A percentile compares a stretch with the other conserved stretches of the same genome.
Evolutionary conservation across 1,140 invertebrate species (phyloP).

Genomic region (Pseudachorutes palmiensis): DNA sequence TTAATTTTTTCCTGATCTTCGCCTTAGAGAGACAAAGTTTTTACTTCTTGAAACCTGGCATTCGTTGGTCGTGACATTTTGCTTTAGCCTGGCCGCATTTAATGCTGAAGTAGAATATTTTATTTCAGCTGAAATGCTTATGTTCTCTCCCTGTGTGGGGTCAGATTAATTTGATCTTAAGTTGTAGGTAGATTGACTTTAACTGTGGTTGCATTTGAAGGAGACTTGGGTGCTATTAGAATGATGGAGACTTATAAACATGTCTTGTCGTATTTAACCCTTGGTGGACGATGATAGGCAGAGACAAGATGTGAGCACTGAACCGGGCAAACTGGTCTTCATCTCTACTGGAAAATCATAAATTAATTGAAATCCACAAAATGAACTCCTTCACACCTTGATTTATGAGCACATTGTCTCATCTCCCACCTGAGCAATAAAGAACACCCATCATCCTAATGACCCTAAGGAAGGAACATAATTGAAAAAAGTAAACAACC

Average conservation of each 20-base stretch:
- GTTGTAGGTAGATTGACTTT: too few species aligned
- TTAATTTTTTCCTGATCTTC: too few species aligned
- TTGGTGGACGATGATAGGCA: neutral
- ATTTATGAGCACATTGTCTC: conserved; percentile 12
- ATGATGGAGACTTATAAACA: neutral
- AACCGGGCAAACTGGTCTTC: neutral
- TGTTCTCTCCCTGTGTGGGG: neutral
- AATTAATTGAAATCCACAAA: neutral
- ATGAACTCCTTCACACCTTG: neutral
- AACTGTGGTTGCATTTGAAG: too few species aligned
- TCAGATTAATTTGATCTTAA: neutral
- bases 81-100: too few species aligned
- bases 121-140: neutral
- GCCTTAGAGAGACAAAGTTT: too few species aligned
- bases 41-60: too few species aligned
- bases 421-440: neutral
- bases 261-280: neutral
- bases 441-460: neutral
- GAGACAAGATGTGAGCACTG: neutral
- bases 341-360: neutral
- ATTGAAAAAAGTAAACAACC: neutral
- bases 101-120: neutral
- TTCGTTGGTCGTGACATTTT: too few species aligned
- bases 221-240: neutral
- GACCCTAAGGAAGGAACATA: neutral